These are phyloP conservation scores for Aphrophora alni DNA, from an alignment of 2,888 invertebrate species.

Conservation along the genomic window DNA sequence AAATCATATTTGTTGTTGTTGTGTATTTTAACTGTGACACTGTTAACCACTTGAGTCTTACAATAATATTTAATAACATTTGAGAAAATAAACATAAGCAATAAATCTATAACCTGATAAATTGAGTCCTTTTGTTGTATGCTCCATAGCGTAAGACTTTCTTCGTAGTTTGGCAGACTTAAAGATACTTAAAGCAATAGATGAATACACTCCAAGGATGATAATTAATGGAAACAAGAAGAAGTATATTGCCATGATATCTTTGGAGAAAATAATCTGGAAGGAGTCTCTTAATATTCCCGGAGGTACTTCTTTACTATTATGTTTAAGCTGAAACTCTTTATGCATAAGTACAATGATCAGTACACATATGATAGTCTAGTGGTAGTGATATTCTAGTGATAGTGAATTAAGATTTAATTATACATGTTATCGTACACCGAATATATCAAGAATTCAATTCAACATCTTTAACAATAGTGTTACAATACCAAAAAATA, in stretches of 20 bases:
- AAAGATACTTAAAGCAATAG: neutral
- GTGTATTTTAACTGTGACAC: too few species aligned
- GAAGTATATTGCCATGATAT: neutral
- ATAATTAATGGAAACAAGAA: neutral
- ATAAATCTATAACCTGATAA: neutral
- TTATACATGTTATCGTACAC: too few species aligned
- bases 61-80: too few species aligned
- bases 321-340: neutral
- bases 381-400: too few species aligned
- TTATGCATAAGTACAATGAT: neutral
- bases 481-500: too few species aligned
- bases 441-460: too few species aligned
- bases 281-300: neutral
- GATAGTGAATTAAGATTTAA: too few species aligned
- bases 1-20: too few species aligned
- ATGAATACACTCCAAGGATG: neutral
- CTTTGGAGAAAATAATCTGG: neutral
- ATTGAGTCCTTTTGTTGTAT: neutral
- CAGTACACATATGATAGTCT: too few species aligned
- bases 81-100: too few species aligned
- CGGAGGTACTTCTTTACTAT: neutral
- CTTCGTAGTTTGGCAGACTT: neutral
- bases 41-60: too few species aligned
- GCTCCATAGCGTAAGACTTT: neutral
- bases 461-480: too few species aligned